Base-by-base conservation (phyloP, 2,888 invertebrate species). In the Mesorhabditis sp. region DNA sequence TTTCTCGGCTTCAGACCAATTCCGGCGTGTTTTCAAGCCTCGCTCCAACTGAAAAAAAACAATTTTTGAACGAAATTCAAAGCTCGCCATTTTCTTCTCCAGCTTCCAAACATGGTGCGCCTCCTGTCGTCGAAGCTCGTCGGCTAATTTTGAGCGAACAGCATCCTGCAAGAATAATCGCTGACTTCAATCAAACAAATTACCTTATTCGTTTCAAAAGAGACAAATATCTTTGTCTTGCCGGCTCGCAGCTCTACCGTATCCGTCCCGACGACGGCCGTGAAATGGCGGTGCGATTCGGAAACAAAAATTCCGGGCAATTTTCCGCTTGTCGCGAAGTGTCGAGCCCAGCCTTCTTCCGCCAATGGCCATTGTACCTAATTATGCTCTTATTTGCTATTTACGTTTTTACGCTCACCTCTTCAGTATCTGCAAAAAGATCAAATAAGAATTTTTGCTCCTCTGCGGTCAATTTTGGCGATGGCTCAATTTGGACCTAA, bases 171-270 rank as follows among this genome's bases (percentile, higher is more conserved):
- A 50, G n/a, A 28, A 28, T 13, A 13, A 50, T 50, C n/a, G 2
- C 7, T 50, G 58, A 13, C 7, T 13, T 10, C 7, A 50, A 50
- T 50, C n/a, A 50, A 50, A n/a, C 58, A 50, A 50, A 10, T 50
- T 50, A 50, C 58, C 58, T 10, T 10, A 50, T 50, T 50, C 7
- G 58, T 50, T 1, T 50, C 72, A 43, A 72, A 70, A 67, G 76
- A 76, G 43, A 76, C 72, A 15, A 76, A 69, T 44, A 78, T 78
- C 64, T 74, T 75, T 5, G 73, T 69, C 67, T 78, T 78, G 50
- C 75, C 78, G 62, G 70, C 74, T 7, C 78, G 65, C 61, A 78
- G 43, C 63, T 78, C 78, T 13, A 72, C 70, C 15, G 68, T 66
- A n/a, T 78, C 73, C 43, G 69, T 65, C n/a, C 73, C 73, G 3